phyloP scores from a whole-genome alignment of 2,888 invertebrate genomes.

The Scaptomyza parva region DNA sequence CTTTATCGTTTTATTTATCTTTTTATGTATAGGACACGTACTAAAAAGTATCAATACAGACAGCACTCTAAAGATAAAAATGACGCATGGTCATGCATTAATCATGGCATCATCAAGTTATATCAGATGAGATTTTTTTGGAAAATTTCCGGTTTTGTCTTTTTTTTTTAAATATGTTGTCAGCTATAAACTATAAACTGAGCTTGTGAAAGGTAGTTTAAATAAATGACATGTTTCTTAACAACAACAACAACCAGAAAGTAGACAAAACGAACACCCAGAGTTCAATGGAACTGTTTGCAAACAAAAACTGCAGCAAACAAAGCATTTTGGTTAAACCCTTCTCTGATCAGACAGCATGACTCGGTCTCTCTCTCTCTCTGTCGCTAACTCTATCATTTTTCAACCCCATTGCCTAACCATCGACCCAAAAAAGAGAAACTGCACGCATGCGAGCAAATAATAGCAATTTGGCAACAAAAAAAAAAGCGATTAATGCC shows the following conservation, averaged over 20 bases:
- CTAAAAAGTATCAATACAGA: background rate
- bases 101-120: background rate
- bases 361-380: background rate
- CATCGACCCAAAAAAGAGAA: constrained; percentile 18
- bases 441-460: constrained; percentile 65
- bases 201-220: background rate
- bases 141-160: constrained; percentile 2
- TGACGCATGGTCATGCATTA: constrained; percentile 18
- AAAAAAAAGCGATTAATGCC: constrained; percentile 33
- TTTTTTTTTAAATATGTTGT: constrained; percentile 13
- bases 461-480: constrained; percentile 47
- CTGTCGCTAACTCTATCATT: background rate
- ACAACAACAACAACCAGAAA: background rate
- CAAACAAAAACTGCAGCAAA: background rate
- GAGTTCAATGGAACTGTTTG: constrained; percentile 1
- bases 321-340: background rate
- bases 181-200: background rate
- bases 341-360: constrained; percentile 24
- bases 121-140: constrained; percentile 9
- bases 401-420: constrained; percentile 44
- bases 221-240: background rate
- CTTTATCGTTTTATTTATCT: background rate
- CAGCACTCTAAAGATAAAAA: background rate
- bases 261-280: background rate
- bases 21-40: constrained; percentile 4